Evolutionary conservation across 2,888 invertebrate genomes (phyloP), one percentile per base, ranked within the genome.

Genomic region (Orthosia incerta): DNA sequence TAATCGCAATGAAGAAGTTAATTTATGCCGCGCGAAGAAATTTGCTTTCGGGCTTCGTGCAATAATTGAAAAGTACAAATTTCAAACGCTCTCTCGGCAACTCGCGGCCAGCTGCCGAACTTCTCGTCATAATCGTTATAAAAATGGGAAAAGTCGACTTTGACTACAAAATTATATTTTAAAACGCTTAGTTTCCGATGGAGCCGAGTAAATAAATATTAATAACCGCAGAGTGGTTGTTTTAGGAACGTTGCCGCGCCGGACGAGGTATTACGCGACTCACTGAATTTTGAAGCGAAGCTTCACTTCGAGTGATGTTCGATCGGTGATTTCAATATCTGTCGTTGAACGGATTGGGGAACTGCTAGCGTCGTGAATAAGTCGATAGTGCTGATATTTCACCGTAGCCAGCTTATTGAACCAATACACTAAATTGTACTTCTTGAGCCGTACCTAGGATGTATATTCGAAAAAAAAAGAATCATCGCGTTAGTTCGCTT

Each of bases 11-110:
- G 88, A 89, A 89, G 88, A 92, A 92, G 92, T 92, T 91, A 91
- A 93, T 92, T 91, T 91, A 91, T 89, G 86, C 89, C 87, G 80
- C 86, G 88, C 84, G 84, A 88, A 86, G 87, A 91, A 90, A 89
- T 92, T 91, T 89, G 88, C 88, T 89, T 90, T 89, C 76, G 85
- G 87, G 88, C 78, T 90, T 89, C 88, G 87, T 86, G 89, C 89
- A 89, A 91, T 92, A 92, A 91, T 93, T 92, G 92, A 92, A 92
- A 90, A 93, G 91, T 92, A 92, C 90, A 90, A 91, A 91, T 90
- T 91, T 89, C 86, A 89, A 91, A 89, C 88, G 87, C 88, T 88
- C 86, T 79, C 85, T 83, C 86, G 80, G 83, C 80, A 87, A 87
- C 86, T 84, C 86, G 77, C 80, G 61, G 72, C 87, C 88, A 85